Percentiles rank a stretch among this genome's conserved stretches.
Conservation (phyloP, 2,888 invertebrate species). For the Limnephilus lunatus region DNA sequence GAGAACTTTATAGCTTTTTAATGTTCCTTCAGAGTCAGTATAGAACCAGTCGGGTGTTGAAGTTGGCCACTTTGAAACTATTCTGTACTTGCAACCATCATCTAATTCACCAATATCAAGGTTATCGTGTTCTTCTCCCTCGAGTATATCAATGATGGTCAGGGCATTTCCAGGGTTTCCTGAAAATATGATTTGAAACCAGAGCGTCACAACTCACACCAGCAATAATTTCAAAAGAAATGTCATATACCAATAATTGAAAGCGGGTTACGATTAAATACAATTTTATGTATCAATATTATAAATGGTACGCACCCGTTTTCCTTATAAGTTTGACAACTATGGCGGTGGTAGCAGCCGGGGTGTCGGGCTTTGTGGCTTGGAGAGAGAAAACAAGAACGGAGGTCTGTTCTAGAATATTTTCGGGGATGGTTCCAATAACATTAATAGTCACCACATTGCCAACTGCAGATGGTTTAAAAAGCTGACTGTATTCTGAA, state of each 20-base stretch:
- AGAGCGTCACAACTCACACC: not conserved
- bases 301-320: not conserved
- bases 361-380: constrained; percentile 42
- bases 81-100: constrained; percentile 70
- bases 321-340: constrained; percentile 44
- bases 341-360: constrained; percentile 38
- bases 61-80: constrained; percentile 72
- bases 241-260: not conserved
- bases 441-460: constrained; percentile 13
- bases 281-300: not conserved
- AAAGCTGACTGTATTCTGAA: constrained; percentile 58
- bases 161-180: constrained; percentile 69
- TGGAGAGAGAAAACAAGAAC: constrained; percentile 52
- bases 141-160: constrained; percentile 72
- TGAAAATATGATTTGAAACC: not conserved
- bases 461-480: constrained; percentile 8
- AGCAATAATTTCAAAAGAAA: not conserved
- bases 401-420: constrained; percentile 41
- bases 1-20: constrained; percentile 68
- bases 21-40: constrained; percentile 71
- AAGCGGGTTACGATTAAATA: not conserved
- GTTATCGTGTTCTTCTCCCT: constrained; percentile 71
- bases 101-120: constrained; percentile 70
- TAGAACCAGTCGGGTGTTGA: constrained; percentile 72
- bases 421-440: constrained; percentile 28